These are phyloP conservation scores for Anabas testudineus DNA, from an alignment of 2,797 vertebrate species.

Conservation along the genomic window DNA sequence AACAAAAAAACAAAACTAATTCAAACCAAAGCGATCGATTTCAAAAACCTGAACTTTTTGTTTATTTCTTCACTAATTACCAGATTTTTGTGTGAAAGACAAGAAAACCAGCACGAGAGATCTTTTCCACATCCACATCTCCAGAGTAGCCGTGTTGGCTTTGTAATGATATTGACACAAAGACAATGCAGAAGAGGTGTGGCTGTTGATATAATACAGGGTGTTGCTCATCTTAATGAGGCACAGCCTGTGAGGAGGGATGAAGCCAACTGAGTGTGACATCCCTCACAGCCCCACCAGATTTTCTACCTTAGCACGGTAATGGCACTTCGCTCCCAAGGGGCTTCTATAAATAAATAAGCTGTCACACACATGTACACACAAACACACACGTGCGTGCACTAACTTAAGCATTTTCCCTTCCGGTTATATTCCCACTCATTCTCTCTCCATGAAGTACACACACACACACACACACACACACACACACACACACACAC, in stretches of 20 bases:
- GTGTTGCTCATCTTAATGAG: conserved; percentile 62
- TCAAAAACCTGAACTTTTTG: conserved; percentile 3
- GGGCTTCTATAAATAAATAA: conserved; percentile 76
- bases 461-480: too few relatives aligned
- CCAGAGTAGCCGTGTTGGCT: not conserved
- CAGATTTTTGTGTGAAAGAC: conserved; percentile 2
- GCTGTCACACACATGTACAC: conserved; percentile 44
- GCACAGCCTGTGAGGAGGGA: conserved; percentile 36
- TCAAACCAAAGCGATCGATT: conserved; percentile 50
- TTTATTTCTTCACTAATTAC: not conserved
- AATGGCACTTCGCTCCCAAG: conserved; percentile 64
- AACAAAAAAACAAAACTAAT: conserved; percentile 46
- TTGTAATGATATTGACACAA: conserved; percentile 23
- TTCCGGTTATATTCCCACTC: conserved; percentile 43
- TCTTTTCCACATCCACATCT: conserved; percentile 5
- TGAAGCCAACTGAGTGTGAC: conserved; percentile 57
- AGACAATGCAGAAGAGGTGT: conserved; percentile 27
- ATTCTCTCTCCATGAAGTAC: conserved; percentile 17
- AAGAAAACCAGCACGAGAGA: conserved; percentile 3
- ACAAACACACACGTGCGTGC: conserved; percentile 29
- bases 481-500: not conserved
- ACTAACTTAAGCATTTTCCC: conserved; percentile 22
- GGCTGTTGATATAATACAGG: conserved; percentile 48
- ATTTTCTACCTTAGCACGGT: conserved; percentile 58
- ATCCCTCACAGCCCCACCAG: conserved; percentile 49